Base-by-base conservation (phyloP, 1,140 invertebrate species). In the Papilio aristodemus region DNA sequence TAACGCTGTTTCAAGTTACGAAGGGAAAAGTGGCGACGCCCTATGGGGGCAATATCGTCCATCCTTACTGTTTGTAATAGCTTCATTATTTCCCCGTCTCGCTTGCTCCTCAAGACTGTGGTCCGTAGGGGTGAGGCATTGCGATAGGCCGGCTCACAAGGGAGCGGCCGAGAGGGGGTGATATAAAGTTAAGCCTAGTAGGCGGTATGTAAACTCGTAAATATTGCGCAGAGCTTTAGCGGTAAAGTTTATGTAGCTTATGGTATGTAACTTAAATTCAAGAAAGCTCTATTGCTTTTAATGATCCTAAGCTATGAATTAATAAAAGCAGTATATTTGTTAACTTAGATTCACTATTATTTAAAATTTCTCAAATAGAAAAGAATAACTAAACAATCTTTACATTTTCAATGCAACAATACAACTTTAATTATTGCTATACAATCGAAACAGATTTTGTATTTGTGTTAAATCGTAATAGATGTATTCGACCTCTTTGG, bases 181-280 rank as follows among this genome's bases (percentile, higher is more conserved):
- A 81, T 86, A 86, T 87, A 86, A 85, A 80, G 67, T 67, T 75
- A 75, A 77, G 84, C 86, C 85, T 89, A 89, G 76, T 72, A 67
- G 75, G 68, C 73, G 73, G 68, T 50, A 36, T 57, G 50, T 69
- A 32, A 57, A 39, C 27, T 59, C 67, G 50, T 60, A 50, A 43
- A n/a, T n/a, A n/a, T n/a, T n/a, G n/a, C n/a, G n/a, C n/a, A n/a
- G n/a, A 68, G 46, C 69, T 50, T 68, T 60, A 13, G 50, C 39
- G 54, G 54, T 25, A 62, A 27, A 10, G 6, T 7, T 41, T n/a
- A 41, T 46, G 17, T 46, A 19, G 8, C 11, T n/a, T 17, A 19
- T 22, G 17, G 17, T 46, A 19, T 41, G n/a, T 41, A 46, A 19
- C 43, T 19, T 19, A n/a, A n/a, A n/a, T n/a, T n/a, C n/a, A n/a